Evolutionary conservation across 2,797 vertebrate species (phyloP), one percentile per base, ranked within the genome.

Genomic region (Spinibarbus caldwelli): DNA sequence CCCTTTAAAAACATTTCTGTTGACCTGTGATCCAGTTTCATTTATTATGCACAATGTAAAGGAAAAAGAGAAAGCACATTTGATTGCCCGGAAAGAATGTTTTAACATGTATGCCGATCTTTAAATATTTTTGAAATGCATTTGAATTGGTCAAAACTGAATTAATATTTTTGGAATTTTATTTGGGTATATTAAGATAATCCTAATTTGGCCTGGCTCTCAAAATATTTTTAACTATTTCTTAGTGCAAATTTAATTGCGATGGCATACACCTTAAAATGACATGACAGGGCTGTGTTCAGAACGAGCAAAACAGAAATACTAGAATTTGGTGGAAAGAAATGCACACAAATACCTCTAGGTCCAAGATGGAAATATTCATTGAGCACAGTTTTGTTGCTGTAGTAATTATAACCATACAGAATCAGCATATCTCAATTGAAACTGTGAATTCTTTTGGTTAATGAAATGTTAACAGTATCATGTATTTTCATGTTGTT

Each of bases 371-470:
- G 31, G 52, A 43, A 49, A 66, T 29, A 86, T 66, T 8, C 77
- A 31, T 45, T 78, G 72, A 87, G 59, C 86, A 75, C 52, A n/a
- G 45, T 68, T 73, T 82, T 78, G 71, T 77, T 26, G 17, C 23
- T 78, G 54, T 19, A 47, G 52, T 62, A 66, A 57, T 73, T 77
- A 26, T 49, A 68, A 45, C n/a, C n/a, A n/a, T n/a, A 72, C 36
- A n/a, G 23, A 84, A 64, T 45, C 62, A 88, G 90, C 88, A 87
- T 77, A 85, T 72, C 66, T 91, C 72, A 79, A 90, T 82, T 92
- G 80, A 91, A 93, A 92, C 91, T 94, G 90, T 93, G 93, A 94
- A 90, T 57, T 87, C 1, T 79, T 84, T 73, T 72, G 57, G 85
- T 91, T 85, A 85, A 79, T n/a, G n/a, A n/a, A n/a, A n/a, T 86